Evolutionary conservation across 1,140 invertebrate species (phyloP), one percentile per base, ranked within the genome.

Genomic region (Pristionchus pacificus): DNA sequence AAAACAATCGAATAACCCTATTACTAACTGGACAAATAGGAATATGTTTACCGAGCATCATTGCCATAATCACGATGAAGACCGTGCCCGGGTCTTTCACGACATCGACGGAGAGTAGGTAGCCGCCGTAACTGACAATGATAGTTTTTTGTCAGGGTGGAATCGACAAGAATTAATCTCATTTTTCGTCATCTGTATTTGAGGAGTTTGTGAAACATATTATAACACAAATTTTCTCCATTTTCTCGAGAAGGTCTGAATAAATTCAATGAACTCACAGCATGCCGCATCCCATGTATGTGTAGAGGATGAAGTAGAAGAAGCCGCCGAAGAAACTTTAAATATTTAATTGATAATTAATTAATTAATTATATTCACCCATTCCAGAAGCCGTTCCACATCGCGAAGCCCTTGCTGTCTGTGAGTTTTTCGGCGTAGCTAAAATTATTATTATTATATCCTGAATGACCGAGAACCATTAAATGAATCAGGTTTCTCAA

Each of bases 271-370:
- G 15, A 13, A 32, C 67, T 29, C 59, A 76, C 58, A 74, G 67
- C 62, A 78, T 70, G 55, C 69, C 67, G 31, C 49, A 28, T 28
- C 65, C 74, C 61, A 73, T 31, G 66, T 74, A 75, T 6, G 71
- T 33, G 57, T 74, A 75, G 32, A 75, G 66, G 27, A 77, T 55
- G 59, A 77, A 77, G 66, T 68, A 72, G 66, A 74, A 65, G 33
- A 78, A 25, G 6, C 72, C 74, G 30, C 72, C 70, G 32, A 88
- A 69, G 60, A 73, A 64, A n/a, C n/a, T n/a, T n/a, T n/a, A n/a
- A n/a, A n/a, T n/a, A n/a, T n/a, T n/a, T n/a, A n/a, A n/a, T n/a
- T n/a, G n/a, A n/a, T n/a, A n/a, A n/a, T n/a, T n/a, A n/a, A n/a
- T n/a, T n/a, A n/a, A n/a, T n/a, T n/a, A n/a, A n/a, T n/a, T n/a